Evolutionary conservation across 2,888 invertebrate genomes (phyloP).

Genomic region (Lydus trimaculatus): DNA sequence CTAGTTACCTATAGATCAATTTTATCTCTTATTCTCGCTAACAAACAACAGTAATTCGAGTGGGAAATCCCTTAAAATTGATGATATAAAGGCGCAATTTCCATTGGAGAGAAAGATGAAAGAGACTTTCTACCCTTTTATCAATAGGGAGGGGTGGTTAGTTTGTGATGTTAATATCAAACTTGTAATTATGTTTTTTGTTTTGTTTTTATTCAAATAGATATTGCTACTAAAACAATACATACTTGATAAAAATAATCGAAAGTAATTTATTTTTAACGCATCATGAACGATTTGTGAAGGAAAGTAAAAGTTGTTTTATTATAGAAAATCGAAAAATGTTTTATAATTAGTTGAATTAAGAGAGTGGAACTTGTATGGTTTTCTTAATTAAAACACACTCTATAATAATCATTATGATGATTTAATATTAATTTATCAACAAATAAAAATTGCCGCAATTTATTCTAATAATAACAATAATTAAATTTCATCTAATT

Average conservation of each 20-base stretch:
- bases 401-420: too few relatives aligned
- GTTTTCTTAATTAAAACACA: neutral
- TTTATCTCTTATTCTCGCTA: neutral
- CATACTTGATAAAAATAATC: too few relatives aligned
- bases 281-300: constrained; percentile 19
- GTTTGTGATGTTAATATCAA: neutral
- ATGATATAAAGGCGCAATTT: neutral
- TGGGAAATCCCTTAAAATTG: neutral
- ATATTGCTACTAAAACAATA: too few relatives aligned
- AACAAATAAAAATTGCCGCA: neutral
- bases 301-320: constrained; percentile 29
- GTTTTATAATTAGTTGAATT: constrained; percentile 20
- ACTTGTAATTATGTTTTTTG: too few relatives aligned
- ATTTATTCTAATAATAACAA: neutral
- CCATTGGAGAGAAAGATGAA: neutral
- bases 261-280: constrained; percentile 31
- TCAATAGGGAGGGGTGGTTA: neutral
- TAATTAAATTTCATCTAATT: neutral
- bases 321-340: constrained; percentile 15
- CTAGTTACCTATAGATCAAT: constrained; percentile 4
- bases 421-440: neutral
- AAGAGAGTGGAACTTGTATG: constrained; percentile 22
- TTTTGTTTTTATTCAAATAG: too few relatives aligned
- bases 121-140: neutral
- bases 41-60: neutral